A percentile compares a stretch with the other conserved stretches of the same genome.
phyloP scores from a whole-genome alignment of 2,113 vertebrate genomes.

The Zapornia atra region DNA sequence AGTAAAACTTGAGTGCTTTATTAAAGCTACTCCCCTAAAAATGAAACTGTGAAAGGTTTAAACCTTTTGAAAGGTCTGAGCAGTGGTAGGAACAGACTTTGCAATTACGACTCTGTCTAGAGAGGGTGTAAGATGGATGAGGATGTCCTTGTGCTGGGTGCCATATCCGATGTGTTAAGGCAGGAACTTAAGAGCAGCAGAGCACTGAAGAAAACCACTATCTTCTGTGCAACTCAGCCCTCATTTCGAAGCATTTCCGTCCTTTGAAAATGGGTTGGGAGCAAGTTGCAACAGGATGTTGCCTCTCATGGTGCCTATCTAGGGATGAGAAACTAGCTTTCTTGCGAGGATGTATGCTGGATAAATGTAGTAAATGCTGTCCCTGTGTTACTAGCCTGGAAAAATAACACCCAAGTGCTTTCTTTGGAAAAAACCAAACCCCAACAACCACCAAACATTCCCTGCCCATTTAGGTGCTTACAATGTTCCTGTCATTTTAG shows the following conservation, averaged over 20 bases:
- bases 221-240: neutral
- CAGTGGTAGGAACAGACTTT: neutral
- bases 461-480: neutral
- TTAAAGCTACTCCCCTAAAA: neutral
- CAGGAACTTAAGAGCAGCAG: neutral
- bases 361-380: neutral
- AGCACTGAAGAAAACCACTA: neutral
- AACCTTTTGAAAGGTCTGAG: neutral
- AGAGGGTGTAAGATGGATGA: neutral
- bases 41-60: neutral
- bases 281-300: neutral
- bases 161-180: neutral
- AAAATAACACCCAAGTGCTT: slow-evolving; percentile 13
- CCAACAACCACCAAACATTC: neutral
- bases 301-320: neutral
- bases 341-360: neutral
- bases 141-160: neutral
- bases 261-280: neutral
- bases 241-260: neutral
- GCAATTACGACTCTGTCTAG: neutral
- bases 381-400: neutral
- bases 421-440: neutral
- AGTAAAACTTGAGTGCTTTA: neutral
- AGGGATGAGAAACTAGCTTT: neutral
- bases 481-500: slow-evolving; percentile 55